These are phyloP conservation scores for Aphelenchoides avenae DNA, from an alignment of 1,140 invertebrate genomes.

Conservation along the genomic window DNA sequence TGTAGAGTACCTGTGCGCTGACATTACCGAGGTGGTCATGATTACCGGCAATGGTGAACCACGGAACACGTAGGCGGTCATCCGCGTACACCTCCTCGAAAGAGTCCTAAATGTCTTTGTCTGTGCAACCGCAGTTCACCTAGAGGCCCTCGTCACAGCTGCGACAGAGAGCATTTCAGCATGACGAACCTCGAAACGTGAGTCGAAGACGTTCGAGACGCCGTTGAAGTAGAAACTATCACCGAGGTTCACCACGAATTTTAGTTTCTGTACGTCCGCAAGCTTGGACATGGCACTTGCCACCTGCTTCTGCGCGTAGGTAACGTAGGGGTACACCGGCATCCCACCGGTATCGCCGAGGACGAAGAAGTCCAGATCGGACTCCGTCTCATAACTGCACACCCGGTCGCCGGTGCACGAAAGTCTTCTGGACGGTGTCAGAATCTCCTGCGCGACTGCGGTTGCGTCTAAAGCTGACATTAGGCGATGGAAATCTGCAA, in stretches of 20 bases:
- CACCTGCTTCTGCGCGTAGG: constrained; percentile 34
- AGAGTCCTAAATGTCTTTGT: constrained; percentile 40
- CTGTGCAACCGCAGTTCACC: no score
- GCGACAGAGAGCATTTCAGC: background rate
- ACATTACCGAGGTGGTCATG: constrained; percentile 64
- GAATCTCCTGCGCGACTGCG: no score
- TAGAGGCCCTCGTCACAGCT: no score
- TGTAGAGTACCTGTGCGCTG: constrained; percentile 60
- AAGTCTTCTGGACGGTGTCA: no score
- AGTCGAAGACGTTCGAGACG: constrained; percentile 32
- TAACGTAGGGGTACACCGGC: constrained; percentile 32
- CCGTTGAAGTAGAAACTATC: constrained; percentile 49
- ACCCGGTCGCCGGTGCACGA: no score
- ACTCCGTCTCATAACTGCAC: no score
- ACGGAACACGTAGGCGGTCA: constrained; percentile 36
- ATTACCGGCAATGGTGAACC: constrained; percentile 64
- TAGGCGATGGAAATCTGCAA: no score
- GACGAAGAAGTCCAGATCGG: constrained; percentile 38
- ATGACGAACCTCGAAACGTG: constrained; percentile 28
- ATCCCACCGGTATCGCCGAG: constrained; percentile 54
- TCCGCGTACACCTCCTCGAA: constrained; percentile 40
- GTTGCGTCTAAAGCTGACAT: no score
- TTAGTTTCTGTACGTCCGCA: constrained; percentile 11
- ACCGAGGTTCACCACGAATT: constrained; percentile 43
- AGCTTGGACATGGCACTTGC: constrained; percentile 27